Base-by-base conservation (phyloP, 2,888 invertebrate genomes). In the Acanthococcus lagerstroemiae region DNA sequence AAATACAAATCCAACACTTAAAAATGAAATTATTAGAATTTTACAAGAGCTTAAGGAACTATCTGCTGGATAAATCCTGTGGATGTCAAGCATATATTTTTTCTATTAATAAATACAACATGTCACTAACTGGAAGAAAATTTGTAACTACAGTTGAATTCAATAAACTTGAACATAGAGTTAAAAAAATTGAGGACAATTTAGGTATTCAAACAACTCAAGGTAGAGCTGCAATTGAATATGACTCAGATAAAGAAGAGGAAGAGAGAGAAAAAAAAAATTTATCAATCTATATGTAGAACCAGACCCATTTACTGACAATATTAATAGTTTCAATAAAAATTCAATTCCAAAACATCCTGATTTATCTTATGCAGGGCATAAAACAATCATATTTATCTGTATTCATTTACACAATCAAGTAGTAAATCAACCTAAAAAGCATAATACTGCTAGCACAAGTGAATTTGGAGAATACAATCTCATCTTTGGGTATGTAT, bases 211-310 rank as follows among this genome's bases (percentile, higher is more conserved):
- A 37, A 37, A 37, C 12, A 37, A 9, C 37, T 37, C 37, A 37
- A 37, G n/a, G 12, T 37, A 37, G n/a, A 37, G 12, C 37, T 15
- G 37, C 37, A 15, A 9, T 15, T 37, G 37, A 37, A 37, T 9
- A 37, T 37, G 37, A 37, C n/a, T 37, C 37, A 9, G 12, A 37
- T 37, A 37, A 37, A n/a, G 37, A 37, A 21, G 26, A 55, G n/a
- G 26, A 55, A 55, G 55, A 55, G 55, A 55, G 24, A 48, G 48
- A 48, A 55, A 55, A n/a, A n/a, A 55, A 37, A 37, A 37, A 37
- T n/a, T n/a, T 37, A 37, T 37, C 12, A 9, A 37, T 37, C 37
- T 37, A 9, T 37, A 15, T 37, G n/a, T 37, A n/a, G 37, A 37
- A 37, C 37, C 12, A 37, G 37, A 37, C n/a, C 37, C n/a, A 37